Conservation (phyloP, 2,888 invertebrate species). For the Odontomyia ornata region DNA sequence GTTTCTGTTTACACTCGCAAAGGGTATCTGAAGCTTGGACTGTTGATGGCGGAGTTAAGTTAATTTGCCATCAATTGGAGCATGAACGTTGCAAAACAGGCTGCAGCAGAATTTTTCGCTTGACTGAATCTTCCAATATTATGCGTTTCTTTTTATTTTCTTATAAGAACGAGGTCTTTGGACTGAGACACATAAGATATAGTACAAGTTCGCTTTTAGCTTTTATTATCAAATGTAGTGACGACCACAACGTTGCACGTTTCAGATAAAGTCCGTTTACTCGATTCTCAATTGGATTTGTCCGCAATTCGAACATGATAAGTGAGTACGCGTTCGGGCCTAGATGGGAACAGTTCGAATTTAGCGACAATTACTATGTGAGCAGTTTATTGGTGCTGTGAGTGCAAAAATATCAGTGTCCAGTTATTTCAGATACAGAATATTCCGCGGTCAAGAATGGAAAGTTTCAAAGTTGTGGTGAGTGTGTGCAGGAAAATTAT, state of each 20-base stretch:
- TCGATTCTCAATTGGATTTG: not conserved
- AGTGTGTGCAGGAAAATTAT: no score
- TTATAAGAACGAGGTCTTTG: no score
- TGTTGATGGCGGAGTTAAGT: no score
- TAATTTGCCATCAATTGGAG: no score
- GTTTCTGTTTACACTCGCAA: not conserved
- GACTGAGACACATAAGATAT: no score
- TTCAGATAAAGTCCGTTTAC: not conserved
- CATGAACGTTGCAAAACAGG: no score
- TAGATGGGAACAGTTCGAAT: conserved; percentile 3
- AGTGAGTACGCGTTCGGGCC: not conserved
- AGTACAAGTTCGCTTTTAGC: no score
- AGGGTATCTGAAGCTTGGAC: not conserved
- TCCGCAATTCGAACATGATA: not conserved
- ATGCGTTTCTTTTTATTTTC: no score
- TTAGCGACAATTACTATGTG: not conserved
- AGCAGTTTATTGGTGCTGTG: not conserved
- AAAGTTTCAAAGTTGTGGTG: conserved; percentile 8
- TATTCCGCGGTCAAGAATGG: not conserved
- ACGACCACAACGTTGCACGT: not conserved
- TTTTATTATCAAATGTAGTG: conserved; percentile 25
- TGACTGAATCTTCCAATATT: no score
- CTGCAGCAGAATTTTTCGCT: no score
- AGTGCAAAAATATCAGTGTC: not conserved
- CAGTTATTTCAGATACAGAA: not conserved